A percentile compares a stretch with the other conserved stretches of the same genome.
Evolutionary conservation across 23 tunicate species (phyloP).

Genomic region (Diplosoma virens): DNA sequence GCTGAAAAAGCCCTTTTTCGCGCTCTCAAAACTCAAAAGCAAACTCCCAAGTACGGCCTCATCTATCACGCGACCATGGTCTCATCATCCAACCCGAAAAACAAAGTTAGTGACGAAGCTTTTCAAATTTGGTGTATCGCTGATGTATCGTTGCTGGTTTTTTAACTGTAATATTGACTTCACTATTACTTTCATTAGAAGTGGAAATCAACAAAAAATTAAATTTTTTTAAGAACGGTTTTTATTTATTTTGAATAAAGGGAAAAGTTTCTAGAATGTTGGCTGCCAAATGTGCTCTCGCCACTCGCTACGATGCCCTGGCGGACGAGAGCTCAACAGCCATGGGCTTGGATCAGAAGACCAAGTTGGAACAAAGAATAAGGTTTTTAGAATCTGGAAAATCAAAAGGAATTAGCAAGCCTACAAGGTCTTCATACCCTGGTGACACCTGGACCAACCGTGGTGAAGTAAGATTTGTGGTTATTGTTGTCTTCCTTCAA

Average conservation of each 20-base stretch:
- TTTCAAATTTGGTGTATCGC: no score
- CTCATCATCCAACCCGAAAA: constrained; percentile 76
- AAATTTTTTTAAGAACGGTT: no score
- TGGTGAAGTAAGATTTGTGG: constrained; percentile 36
- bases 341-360: constrained; percentile 67
- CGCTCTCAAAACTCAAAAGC: constrained; percentile 91
- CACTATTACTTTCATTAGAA: no score
- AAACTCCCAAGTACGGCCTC: constrained; percentile 98
- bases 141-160: no score
- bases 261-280: constrained; percentile 98
- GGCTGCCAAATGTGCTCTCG: constrained; percentile 96
- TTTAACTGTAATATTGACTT: no score
- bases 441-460: constrained; percentile 68
- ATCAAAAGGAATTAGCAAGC: constrained; percentile 40
- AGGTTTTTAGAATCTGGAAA: constrained; percentile 60
- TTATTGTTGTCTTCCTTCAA: no score
- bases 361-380: constrained; percentile 55
- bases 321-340: constrained; percentile 85
- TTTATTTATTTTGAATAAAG: no score
- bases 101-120: no score
- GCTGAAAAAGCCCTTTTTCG: constrained; percentile 99
- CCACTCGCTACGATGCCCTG: constrained; percentile 93
- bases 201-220: no score
- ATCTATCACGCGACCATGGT: constrained; percentile 96
- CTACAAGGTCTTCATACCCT: constrained; percentile 19